Conservation (phyloP, 2,888 invertebrate genomes). For the Spilosoma lubricipeda region DNA sequence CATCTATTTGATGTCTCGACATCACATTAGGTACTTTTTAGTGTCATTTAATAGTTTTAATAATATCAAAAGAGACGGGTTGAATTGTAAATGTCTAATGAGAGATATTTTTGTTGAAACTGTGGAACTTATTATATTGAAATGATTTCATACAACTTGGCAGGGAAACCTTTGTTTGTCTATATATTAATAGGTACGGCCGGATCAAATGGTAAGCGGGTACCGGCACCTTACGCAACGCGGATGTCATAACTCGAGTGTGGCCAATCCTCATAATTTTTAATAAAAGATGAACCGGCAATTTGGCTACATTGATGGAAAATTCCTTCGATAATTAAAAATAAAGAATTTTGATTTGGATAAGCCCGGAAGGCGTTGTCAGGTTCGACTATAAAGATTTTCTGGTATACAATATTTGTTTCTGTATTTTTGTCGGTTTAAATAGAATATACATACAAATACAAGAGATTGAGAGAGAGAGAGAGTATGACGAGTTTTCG, state of each 20-base stretch:
- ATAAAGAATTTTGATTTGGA: not conserved
- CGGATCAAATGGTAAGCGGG: not conserved
- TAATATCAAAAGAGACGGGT: not conserved
- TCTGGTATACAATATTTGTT: not conserved
- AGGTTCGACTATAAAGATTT: not conserved
- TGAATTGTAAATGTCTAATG: not conserved
- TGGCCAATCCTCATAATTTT: not conserved
- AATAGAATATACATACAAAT: no score
- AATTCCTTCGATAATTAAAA: not conserved
- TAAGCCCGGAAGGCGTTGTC: not conserved
- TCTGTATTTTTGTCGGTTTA: not conserved
- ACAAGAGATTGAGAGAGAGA: no score
- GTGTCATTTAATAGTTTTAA: slow-evolving; percentile 4
- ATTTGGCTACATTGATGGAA: not conserved
- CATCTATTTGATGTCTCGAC: slow-evolving; percentile 16
- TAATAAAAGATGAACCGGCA: not conserved
- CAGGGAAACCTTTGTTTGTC: not conserved
- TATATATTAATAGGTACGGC: not conserved
- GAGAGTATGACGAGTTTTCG: not conserved
- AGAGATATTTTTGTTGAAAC: not conserved
- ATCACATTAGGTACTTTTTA: slow-evolving; percentile 2
- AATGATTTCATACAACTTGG: not conserved
- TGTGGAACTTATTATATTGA: not conserved
- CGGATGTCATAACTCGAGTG: not conserved
- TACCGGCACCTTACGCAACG: not conserved